Base-by-base conservation (phyloP, 2,888 invertebrate genomes). In the Keiferia lycopersicella region DNA sequence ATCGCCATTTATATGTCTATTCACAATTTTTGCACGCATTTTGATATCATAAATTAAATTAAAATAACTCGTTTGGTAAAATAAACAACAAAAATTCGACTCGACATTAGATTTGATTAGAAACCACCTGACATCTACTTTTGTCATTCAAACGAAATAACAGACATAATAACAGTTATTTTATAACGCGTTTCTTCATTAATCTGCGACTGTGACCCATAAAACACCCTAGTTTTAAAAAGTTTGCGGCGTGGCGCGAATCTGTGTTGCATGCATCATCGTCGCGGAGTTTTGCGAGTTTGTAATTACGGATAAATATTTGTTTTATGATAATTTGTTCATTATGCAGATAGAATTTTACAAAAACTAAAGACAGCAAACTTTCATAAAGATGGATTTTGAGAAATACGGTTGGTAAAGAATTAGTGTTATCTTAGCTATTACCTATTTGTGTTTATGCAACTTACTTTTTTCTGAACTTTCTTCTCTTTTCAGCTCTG, bases 1-100 rank as follows among this genome's bases (percentile, higher is more conserved):
- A 91, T 70, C 22, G 90, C 91, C 91, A 91, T 89, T 79, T 73
- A 71, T n/a, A 48, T 16, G 7, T 34, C 11, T 45, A 50, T 60
- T 38, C 38, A 57, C 16, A 12, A 53, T 22, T n/a, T 62, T 61
- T 11, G 41, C 64, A 66, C 39, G 57, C 70, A 70, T 70, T 64
- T 64, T 65, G 61, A 18, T 62, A 20, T 45, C 45, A 48, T 48
- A 63, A 58, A 34, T 53, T 45, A 45, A 22, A 30, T 3, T 20
- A 34, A n/a, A 50, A 50, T 38, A 16, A 2, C 22, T 60, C 6
- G 45, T 22, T 59, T 59, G 18, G 3, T 64, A 41, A 66, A 57
- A 61, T 62, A 20, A 20, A 51, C 53, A 14, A 48, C 41, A 56
- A 18, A n/a, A 48, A 26, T n/a, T 60, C 22, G n/a, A n/a, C 20